Evolutionary conservation across 2,797 vertebrate genomes (phyloP).

Genomic region (Aselliscus stoliczkanus): DNA sequence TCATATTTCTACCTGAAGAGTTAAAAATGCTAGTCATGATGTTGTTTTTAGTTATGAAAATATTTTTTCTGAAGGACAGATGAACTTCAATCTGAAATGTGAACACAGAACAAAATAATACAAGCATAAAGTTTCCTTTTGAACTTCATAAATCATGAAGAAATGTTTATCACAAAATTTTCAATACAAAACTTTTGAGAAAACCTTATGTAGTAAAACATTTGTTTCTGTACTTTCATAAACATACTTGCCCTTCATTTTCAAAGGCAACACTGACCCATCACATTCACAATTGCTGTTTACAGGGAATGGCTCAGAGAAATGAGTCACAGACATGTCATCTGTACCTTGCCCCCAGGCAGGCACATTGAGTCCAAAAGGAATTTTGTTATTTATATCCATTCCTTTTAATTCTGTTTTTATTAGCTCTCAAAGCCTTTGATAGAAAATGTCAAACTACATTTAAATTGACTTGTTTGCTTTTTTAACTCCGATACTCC

Average conservation of each 20-base stretch:
- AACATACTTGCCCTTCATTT: not conserved
- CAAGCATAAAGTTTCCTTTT: conserved; percentile 28
- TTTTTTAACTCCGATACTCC: not conserved
- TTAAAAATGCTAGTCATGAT: conserved; percentile 15
- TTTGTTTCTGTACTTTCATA: not conserved
- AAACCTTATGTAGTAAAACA: not conserved
- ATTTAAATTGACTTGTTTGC: not conserved
- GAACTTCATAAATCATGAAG: not conserved
- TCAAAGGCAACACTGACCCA: not conserved
- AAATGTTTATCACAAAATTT: not conserved
- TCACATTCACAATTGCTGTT: not conserved
- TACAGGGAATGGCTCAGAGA: not conserved
- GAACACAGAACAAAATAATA: conserved; percentile 17
- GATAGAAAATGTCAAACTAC: conserved; percentile 5
- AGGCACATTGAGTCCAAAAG: not conserved
- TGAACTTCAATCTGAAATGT: conserved; percentile 30
- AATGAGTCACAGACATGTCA: not conserved
- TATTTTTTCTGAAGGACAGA: not conserved
- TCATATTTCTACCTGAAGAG: not conserved
- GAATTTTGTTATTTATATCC: conserved; percentile 7
- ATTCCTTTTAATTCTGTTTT: conserved; percentile 45
- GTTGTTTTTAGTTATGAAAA: conserved; percentile 42
- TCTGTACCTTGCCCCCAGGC: not conserved
- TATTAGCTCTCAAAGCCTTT: conserved; percentile 25
- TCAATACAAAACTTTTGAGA: conserved; percentile 6